Conservation (phyloP, 1,140 invertebrate species). For the Ptiloglossa arizonensis region DNA sequence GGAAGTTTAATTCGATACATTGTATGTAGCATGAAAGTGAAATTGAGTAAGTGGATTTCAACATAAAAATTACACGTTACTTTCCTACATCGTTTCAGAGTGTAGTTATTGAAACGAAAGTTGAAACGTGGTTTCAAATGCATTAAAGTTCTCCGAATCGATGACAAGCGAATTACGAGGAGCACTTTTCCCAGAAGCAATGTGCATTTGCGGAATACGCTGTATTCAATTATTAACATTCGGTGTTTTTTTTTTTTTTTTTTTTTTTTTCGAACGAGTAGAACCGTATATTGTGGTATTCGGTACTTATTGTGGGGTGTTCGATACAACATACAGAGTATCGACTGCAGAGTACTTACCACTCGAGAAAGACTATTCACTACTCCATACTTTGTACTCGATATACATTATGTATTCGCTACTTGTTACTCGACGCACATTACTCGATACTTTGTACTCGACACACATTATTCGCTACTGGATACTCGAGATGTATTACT, state of each 20-base stretch:
- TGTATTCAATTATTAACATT: background rate
- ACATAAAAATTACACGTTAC: slow-evolving; percentile 13
- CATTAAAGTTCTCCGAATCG: slow-evolving; percentile 7
- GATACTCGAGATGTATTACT: too few species aligned
- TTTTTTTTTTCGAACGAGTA: too few species aligned
- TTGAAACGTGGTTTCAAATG: background rate
- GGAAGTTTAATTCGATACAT: slow-evolving; percentile 30
- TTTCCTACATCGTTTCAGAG: background rate
- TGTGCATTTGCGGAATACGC: background rate
- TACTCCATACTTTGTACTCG: too few species aligned
- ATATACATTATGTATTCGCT: too few species aligned
- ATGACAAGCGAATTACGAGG: background rate
- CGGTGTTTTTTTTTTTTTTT: background rate
- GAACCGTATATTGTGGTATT: too few species aligned
- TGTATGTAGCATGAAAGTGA: background rate
- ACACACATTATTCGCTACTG: too few species aligned
- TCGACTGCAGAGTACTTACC: too few species aligned
- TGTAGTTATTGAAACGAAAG: background rate
- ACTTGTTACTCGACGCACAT: too few species aligned
- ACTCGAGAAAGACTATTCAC: too few species aligned
- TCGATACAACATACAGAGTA: too few species aligned
- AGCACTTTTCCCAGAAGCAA: slow-evolving; percentile 13
- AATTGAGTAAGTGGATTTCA: background rate
- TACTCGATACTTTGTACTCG: too few species aligned
- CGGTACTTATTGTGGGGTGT: too few species aligned